A percentile compares a stretch with the other conserved stretches of the same genome.
Conservation (phyloP, 2,888 invertebrate genomes). For the Merodon equestris region DNA sequence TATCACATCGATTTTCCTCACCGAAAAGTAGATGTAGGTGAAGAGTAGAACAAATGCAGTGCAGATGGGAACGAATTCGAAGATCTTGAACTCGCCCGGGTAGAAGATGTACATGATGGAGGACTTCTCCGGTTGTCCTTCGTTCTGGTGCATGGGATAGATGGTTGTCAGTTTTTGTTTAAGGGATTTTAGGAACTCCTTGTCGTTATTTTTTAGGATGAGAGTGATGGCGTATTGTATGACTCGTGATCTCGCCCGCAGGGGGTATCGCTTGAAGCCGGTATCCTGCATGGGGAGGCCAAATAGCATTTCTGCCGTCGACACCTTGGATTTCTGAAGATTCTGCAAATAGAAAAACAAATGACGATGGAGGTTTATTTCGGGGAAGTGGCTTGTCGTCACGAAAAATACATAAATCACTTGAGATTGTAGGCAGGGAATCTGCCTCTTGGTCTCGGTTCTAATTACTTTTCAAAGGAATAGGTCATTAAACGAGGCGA, state of each 20-base stretch:
- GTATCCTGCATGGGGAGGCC: conserved; percentile 94
- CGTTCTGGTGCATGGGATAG: conserved; percentile 85
- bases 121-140: conserved; percentile 70
- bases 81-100: conserved; percentile 91
- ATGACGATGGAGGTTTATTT: too few species aligned
- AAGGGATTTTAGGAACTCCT: conserved; percentile 87
- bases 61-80: conserved; percentile 90
- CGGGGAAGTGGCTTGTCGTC: too few species aligned
- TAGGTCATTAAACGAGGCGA: too few species aligned
- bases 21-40: conserved; percentile 96
- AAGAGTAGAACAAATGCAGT: conserved; percentile 92
- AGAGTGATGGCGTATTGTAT: conserved; percentile 95
- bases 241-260: conserved; percentile 89
- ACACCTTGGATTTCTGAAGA: conserved; percentile 90
- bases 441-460: not conserved
- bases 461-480: too few species aligned
- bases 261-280: conserved; percentile 92
- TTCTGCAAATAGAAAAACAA: conserved; percentile 81
- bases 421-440: not conserved
- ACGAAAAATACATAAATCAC: too few species aligned
- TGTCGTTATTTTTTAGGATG: conserved; percentile 88
- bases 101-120: conserved; percentile 87
- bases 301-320: conserved; percentile 93
- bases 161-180: conserved; percentile 84
- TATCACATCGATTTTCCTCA: conserved; percentile 90